A percentile compares a stretch with the other conserved stretches of the same genome.
phyloP scores from a whole-genome alignment of 2,113 vertebrate species.

The Brachyhypopomus occidentalis region DNA sequence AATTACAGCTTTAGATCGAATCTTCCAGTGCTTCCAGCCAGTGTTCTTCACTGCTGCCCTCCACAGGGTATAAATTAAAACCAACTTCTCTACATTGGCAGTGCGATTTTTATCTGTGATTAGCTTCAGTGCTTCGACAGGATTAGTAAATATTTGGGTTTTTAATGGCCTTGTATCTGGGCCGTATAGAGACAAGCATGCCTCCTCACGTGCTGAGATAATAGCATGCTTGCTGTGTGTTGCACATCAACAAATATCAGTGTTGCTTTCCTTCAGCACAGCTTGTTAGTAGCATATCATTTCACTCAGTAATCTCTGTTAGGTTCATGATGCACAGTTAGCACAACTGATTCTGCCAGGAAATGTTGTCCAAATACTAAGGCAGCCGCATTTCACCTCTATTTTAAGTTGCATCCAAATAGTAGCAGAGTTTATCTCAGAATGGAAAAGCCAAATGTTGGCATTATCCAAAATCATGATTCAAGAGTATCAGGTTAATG shows the following conservation, averaged over 20 bases:
- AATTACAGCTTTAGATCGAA: slow-evolving; percentile 44
- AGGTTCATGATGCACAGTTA: not conserved
- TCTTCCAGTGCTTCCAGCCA: slow-evolving; percentile 16
- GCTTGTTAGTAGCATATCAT: not conserved
- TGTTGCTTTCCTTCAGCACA: not conserved
- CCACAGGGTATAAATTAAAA: slow-evolving; percentile 45
- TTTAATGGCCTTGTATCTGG: slow-evolving; percentile 10
- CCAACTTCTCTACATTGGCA: slow-evolving; percentile 29
- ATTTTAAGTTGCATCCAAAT: too few relatives aligned
- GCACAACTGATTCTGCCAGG: not conserved
- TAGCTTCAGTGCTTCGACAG: slow-evolving; percentile 30
- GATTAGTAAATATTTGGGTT: slow-evolving; percentile 41
- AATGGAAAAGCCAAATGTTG: too few relatives aligned
- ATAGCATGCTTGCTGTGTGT: slow-evolving; percentile 37
- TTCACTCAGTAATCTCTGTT: not conserved
- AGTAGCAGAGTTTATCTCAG: too few relatives aligned
- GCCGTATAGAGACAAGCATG: slow-evolving; percentile 15
- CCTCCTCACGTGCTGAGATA: slow-evolving; percentile 37
- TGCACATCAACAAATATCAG: slow-evolving; percentile 37
- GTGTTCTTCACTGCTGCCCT: slow-evolving; percentile 13
- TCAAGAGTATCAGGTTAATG: not conserved
- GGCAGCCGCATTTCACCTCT: too few relatives aligned
- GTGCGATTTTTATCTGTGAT: slow-evolving; percentile 36
- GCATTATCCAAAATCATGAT: too few relatives aligned
- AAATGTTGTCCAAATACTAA: too few relatives aligned